Percentiles rank a stretch among this genome's conserved stretches.
These are phyloP conservation scores for Maniola jurtina DNA, from an alignment of 1,140 invertebrate genomes.

Conservation along the genomic window DNA sequence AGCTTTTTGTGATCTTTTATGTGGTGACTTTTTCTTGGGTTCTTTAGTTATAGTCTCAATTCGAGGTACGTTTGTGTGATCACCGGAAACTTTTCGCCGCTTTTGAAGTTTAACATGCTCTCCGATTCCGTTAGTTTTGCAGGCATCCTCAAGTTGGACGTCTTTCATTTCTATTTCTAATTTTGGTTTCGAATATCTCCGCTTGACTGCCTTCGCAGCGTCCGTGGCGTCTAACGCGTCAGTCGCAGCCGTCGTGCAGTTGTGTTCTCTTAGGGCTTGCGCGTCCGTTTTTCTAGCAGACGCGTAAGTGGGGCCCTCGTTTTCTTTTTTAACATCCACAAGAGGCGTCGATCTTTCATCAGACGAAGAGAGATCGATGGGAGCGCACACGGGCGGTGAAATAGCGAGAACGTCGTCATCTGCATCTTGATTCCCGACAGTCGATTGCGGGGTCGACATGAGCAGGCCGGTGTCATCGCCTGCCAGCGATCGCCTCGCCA, in stretches of 20 bases:
- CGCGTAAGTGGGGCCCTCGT: constrained; percentile 62
- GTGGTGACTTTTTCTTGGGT: constrained; percentile 53
- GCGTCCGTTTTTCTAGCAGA: constrained; percentile 60
- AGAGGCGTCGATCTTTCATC: constrained; percentile 70
- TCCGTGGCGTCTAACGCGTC: constrained; percentile 45
- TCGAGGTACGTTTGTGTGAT: constrained; percentile 52
- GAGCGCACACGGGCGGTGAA: constrained; percentile 64
- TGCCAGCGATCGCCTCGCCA: constrained; percentile 80
- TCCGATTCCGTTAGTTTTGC: constrained; percentile 75
- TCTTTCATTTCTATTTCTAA: constrained; percentile 75
- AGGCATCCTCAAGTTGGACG: constrained; percentile 66
- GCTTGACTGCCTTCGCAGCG: constrained; percentile 58
- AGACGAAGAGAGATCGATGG: constrained; percentile 73
- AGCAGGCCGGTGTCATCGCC: constrained; percentile 66
- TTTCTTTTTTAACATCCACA: constrained; percentile 76
- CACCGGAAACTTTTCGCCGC: constrained; percentile 78
- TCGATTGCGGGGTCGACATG: constrained; percentile 44
- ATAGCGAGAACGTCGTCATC: constrained; percentile 71
- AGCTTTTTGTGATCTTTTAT: constrained; percentile 53
- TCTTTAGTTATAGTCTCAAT: constrained; percentile 65
- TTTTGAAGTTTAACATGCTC: constrained; percentile 79
- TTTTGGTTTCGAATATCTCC: constrained; percentile 69
- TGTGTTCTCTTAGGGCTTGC: constrained; percentile 70
- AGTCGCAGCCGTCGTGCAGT: constrained; percentile 45
- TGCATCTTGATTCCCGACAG: constrained; percentile 46